phyloP scores from a whole-genome alignment of 2,888 invertebrate species.

The Drosophila infuscata region DNA sequence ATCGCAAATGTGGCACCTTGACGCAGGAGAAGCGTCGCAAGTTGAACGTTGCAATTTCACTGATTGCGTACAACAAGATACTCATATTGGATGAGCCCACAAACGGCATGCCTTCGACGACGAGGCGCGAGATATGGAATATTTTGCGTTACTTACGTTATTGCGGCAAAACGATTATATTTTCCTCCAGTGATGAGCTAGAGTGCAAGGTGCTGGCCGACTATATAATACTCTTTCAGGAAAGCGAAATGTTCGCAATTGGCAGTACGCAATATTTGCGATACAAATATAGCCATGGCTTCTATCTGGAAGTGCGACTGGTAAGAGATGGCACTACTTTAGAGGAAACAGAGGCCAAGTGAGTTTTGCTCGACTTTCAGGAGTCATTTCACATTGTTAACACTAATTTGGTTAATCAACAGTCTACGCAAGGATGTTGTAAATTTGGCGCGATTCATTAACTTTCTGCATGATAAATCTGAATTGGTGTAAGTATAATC shows the following conservation, averaged over 20 bases:
- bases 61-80: constrained; percentile 89
- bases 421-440: constrained; percentile 73
- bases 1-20: constrained; percentile 87
- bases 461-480: constrained; percentile 70
- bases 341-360: constrained; percentile 71
- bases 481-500: constrained; percentile 65
- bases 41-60: constrained; percentile 89
- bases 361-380: constrained; percentile 7
- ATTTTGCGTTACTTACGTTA: constrained; percentile 89
- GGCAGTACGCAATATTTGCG: constrained; percentile 91
- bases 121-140: constrained; percentile 92
- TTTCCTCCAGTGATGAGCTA: constrained; percentile 93
- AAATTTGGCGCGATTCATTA: constrained; percentile 69
- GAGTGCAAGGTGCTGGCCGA: constrained; percentile 93
- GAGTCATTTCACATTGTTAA: neutral
- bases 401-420: neutral
- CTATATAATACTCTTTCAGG: constrained; percentile 91
- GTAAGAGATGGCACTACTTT: constrained; percentile 65
- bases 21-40: constrained; percentile 90
- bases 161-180: constrained; percentile 90
- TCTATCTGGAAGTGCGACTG: constrained; percentile 77
- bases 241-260: constrained; percentile 89
- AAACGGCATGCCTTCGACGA: constrained; percentile 88
- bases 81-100: constrained; percentile 89
- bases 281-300: constrained; percentile 88